Evolutionary conservation across 2,888 invertebrate species (phyloP).

Genomic region (Panorpa germanica): DNA sequence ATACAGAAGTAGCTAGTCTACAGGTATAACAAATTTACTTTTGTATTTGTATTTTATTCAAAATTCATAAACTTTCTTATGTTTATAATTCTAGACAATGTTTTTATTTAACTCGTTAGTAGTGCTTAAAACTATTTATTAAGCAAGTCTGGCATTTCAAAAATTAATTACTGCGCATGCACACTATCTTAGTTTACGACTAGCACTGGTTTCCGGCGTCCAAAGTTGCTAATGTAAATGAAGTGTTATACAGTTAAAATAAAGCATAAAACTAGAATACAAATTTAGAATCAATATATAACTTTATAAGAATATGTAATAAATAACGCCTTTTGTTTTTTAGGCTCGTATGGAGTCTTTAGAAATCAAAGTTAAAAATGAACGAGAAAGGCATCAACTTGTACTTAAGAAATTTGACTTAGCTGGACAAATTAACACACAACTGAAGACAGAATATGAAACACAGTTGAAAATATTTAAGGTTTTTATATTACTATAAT

Average conservation of each 20-base stretch:
- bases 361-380: conserved; percentile 47
- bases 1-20: conserved; percentile 59
- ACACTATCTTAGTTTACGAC: too few relatives aligned
- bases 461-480: conserved; percentile 55
- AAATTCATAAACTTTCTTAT: conserved; percentile 1
- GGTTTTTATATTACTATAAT: conserved; percentile 18
- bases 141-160: too few relatives aligned
- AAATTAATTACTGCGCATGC: too few relatives aligned
- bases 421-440: conserved; percentile 52
- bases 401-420: conserved; percentile 51
- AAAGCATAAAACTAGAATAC: too few relatives aligned
- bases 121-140: too few relatives aligned
- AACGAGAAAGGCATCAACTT: conserved; percentile 48
- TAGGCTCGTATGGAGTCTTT: conserved; percentile 46
- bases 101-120: too few relatives aligned
- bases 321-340: conserved; percentile 10
- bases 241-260: too few relatives aligned
- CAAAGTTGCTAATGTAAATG: too few relatives aligned
- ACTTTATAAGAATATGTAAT: conserved; percentile 3
- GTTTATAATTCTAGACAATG: conserved; percentile 1
- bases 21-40: conserved; percentile 28
- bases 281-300: too few relatives aligned
- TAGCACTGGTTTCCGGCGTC: too few relatives aligned
- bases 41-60: conserved; percentile 1
- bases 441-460: conserved; percentile 59